Evolutionary conservation across 1,140 invertebrate species (phyloP), one percentile per base, ranked within the genome.

Genomic region (Sitodiplosis mosellana): DNA sequence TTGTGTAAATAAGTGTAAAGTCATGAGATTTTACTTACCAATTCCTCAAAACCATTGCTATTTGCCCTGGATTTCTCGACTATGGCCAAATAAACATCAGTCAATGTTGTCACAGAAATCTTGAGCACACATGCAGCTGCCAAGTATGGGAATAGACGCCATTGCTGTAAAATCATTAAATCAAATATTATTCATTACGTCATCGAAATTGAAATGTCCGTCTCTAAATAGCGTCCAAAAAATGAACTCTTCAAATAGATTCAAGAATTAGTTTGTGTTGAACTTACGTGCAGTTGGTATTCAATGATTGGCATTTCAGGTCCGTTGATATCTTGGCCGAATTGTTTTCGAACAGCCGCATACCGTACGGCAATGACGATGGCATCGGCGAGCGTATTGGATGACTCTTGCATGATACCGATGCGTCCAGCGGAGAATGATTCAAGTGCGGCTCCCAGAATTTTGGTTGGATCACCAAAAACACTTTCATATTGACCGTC

Each of bases 341-440:
- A 97, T 68, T 97, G 93, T 64, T 75, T 81, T 38, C 93, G 69
- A 1, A 84, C 81, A 2, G 84, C 87, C 36, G 87, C 85, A 69
- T 97, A 96, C 40, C 93, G 73, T 17, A 93, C 72, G 0, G 89
- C 87, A 53, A 96, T 93, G 0, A 80, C 73, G 2, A 93, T 62
- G 10, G 80, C 83, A 51, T 80, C 70, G 33, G 74, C 70, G 33
- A 89, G 60, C 44, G 86, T 69, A 67, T 83, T 69, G 7, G 74
- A 68, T 53, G 81, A 80, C 57, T 93, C 83, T 38, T 69, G 72
- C 47, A 77, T 75, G 41, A 83, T 83, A 33, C 71, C 75, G 7
- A 87, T 75, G 45, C 89, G 69, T 11, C 88, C 90, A 36, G 75
- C 73, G 1, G 90, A 95, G 37, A 97, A 69, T 44, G 80, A 83